Conservation (phyloP, 2,113 vertebrate genomes). For the Macaca fascicularis region DNA sequence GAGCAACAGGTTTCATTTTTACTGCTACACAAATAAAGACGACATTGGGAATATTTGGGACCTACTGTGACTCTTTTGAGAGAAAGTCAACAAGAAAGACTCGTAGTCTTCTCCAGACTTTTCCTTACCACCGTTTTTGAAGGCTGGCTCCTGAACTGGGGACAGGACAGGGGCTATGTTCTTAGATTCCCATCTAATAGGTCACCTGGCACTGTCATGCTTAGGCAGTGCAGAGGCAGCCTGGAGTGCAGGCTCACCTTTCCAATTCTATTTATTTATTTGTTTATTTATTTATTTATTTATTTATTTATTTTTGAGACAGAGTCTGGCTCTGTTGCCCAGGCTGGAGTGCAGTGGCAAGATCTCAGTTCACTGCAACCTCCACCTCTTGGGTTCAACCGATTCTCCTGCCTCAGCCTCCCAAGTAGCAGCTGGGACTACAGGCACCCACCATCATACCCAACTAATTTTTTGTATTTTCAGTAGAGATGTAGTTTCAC, state of each 20-base stretch:
- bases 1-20: background rate
- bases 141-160: background rate
- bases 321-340: too few species aligned
- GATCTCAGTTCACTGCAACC: too few species aligned
- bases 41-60: background rate
- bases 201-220: background rate
- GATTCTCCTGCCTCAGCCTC: too few species aligned
- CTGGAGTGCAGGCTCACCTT: background rate
- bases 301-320: too few species aligned
- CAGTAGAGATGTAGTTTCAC: too few species aligned
- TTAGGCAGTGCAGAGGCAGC: background rate
- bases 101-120: background rate
- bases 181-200: background rate
- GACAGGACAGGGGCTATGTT: too few species aligned
- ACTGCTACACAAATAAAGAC: background rate
- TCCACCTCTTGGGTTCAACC: too few species aligned
- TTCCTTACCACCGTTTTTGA: background rate
- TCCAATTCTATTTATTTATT: background rate
- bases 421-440: too few species aligned
- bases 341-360: too few species aligned
- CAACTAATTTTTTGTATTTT: too few species aligned
- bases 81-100: background rate
- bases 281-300: too few species aligned
- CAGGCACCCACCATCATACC: too few species aligned
- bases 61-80: background rate